Evolutionary conservation across 2,113 vertebrate species (phyloP).

Genomic region (Cardinalis cardinalis): DNA sequence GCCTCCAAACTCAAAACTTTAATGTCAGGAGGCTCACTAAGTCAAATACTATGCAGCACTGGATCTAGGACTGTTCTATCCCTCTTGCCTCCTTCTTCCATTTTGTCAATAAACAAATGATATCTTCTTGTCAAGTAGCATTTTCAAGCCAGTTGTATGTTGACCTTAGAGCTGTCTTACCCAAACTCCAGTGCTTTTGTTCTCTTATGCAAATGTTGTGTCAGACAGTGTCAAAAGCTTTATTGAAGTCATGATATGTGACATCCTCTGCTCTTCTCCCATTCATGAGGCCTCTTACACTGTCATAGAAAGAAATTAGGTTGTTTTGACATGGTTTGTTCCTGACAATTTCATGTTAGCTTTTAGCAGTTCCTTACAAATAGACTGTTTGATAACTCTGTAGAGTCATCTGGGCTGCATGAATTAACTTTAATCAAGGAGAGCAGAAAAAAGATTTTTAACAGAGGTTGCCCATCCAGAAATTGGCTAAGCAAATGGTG

Average conservation of each 20-base stretch:
- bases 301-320: not conserved
- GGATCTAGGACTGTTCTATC: not conserved
- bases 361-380: conserved; percentile 3
- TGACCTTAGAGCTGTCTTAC: not conserved
- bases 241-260: conserved; percentile 14
- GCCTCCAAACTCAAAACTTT: not conserved
- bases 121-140: not conserved
- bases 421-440: conserved; percentile 12
- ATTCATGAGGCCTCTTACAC: not conserved
- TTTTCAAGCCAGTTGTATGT: not conserved
- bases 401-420: not conserved
- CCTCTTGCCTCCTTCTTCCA: not conserved
- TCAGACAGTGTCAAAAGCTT: not conserved
- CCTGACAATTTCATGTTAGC: not conserved
- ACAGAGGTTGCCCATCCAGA: not conserved
- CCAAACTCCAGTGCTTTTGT: not conserved
- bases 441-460: not conserved
- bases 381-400: not conserved
- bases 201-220: not conserved
- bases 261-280: not conserved
- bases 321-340: conserved; percentile 6
- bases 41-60: not conserved
- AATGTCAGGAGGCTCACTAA: not conserved
- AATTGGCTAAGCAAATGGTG: not conserved
- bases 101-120: not conserved